Evolutionary conservation across 2,113 vertebrate genomes (phyloP).

Genomic region (Condylura cristata): DNA sequence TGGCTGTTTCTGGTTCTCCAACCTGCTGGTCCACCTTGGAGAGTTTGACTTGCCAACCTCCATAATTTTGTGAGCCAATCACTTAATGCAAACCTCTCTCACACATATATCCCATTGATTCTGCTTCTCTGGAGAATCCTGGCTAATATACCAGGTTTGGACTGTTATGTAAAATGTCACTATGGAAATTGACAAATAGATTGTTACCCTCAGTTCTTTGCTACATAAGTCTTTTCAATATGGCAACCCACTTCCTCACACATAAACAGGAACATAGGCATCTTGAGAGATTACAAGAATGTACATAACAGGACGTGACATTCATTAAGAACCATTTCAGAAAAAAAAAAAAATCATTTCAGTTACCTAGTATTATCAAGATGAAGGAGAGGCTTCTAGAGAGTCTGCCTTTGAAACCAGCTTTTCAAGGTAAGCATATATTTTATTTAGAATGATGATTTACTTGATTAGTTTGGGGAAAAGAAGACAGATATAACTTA

Average conservation of each 20-base stretch:
- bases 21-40: background rate
- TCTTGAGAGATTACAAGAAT: background rate
- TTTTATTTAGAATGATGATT: slow-evolving; percentile 33
- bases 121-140: background rate
- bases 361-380: background rate
- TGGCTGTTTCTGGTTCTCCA: background rate
- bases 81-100: background rate
- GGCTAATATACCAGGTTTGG: background rate
- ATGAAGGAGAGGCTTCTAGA: background rate
- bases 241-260: background rate
- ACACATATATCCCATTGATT: background rate
- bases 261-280: background rate
- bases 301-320: background rate
- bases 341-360: too few relatives aligned
- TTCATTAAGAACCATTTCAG: background rate
- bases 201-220: background rate
- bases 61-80: background rate
- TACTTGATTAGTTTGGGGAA: background rate
- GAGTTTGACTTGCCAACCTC: background rate
- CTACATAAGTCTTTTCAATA: background rate
- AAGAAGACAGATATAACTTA: background rate
- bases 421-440: background rate
- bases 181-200: background rate
- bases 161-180: background rate
- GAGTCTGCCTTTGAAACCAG: background rate